Evolutionary conservation across 2,797 vertebrate genomes (phyloP), one percentile per base, ranked within the genome.

Genomic region (Esox masquinongy): DNA sequence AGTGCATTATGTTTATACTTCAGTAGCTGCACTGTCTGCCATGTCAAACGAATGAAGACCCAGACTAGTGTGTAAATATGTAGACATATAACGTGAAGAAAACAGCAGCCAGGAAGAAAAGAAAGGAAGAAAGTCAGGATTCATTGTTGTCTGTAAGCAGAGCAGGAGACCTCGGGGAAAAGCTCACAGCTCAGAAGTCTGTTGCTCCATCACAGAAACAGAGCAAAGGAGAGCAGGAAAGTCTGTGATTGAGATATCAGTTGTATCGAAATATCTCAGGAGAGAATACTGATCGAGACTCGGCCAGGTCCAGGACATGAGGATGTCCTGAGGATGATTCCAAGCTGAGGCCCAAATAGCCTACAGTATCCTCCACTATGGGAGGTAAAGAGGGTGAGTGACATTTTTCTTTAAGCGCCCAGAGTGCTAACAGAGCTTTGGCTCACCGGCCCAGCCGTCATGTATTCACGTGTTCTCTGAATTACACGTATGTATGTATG

Each of bases 271-370:
- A 70, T 68, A 36, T 70, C 61, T 63, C 66, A 67, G 22, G 31
- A 77, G 77, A 22, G 67, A 76, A 67, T 31, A 26, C 53, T 72
- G 70, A 72, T 43, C 34, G 6, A 53, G 50, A 16, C 50, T 53
- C 50, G 19, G 16, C 2, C 67, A 74, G 70, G 36, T 19, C 50
- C 51, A 24, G 74, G 49, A 79, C 73, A 69, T 63, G 77, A 79
- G 29, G 29, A 31, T 3, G 29, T 31, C 29, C 29, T 31, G 29
- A 76, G 75, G 61, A 76, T 75, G 73, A 86, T 80, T 74, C 24
- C n/a, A 73, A 64, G 66, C 66, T 75, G 63, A 74, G 34, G 67
- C 19, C 2, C 19, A 9, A n/a, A 59, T 22, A 59, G 53, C 53
- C 53, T 59, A n/a, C n/a, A 56, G 53, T 43, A 2, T 56, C n/a